These are phyloP conservation scores for Chrysemys picta DNA, from an alignment of 2,113 vertebrate genomes.

Conservation along the genomic window DNA sequence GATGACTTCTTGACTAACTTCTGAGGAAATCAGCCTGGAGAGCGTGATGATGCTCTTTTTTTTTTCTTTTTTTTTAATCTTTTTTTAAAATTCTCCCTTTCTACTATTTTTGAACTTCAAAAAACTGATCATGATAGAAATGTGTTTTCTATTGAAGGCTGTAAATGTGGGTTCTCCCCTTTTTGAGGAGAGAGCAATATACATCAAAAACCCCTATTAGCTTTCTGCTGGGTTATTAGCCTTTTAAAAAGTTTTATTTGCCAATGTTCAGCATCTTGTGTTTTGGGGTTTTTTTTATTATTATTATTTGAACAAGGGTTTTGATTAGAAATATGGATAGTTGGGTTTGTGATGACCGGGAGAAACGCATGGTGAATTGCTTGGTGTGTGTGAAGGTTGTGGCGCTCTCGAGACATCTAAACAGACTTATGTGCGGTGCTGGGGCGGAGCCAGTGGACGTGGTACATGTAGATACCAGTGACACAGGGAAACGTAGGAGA, in stretches of 20 bases:
- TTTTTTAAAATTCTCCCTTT: background rate
- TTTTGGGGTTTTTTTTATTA: background rate
- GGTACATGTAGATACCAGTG: background rate
- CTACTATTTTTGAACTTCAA: background rate
- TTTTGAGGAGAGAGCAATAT: background rate
- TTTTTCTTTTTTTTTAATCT: background rate
- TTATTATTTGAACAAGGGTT: background rate
- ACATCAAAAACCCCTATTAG: background rate
- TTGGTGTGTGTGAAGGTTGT: background rate
- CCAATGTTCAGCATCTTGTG: accelerated
- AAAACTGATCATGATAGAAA: background rate
- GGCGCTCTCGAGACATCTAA: background rate
- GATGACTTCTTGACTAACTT: conserved; percentile 55
- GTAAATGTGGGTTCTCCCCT: background rate
- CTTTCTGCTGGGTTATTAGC: background rate
- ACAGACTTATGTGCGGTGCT: background rate
- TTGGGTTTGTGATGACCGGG: background rate
- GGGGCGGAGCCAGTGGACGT: background rate
- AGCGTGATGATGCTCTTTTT: conserved; percentile 10
- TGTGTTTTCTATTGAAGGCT: background rate
- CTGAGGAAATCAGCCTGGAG: conserved; percentile 51
- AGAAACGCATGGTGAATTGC: background rate
- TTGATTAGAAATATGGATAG: background rate
- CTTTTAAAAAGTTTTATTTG: background rate
- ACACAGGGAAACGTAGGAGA: background rate